Base-by-base conservation (phyloP, 2,888 invertebrate genomes). In the Cosmorhoe ocellata region DNA sequence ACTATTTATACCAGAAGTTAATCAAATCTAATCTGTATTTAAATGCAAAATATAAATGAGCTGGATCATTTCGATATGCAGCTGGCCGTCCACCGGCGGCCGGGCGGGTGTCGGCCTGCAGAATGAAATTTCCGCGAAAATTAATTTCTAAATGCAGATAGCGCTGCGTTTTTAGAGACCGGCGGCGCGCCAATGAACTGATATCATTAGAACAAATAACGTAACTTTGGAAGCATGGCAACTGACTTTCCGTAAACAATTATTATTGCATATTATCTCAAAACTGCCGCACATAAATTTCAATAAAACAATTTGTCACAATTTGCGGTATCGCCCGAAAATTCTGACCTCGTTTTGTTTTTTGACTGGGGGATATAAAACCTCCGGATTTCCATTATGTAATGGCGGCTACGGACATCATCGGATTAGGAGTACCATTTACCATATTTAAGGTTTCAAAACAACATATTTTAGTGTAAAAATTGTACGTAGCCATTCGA, bases 241-340 rank as follows among this genome's bases (percentile, higher is more conserved):
- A 18, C 18, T 18, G 76, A 74, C 79, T 76, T 75, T 77, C 78
- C 74, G 74, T 79, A 78, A 18, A 18, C 2, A 3, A 4, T 18
- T 4, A 18, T 3, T 18, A 18, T 3, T 18, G 4, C 18, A 18
- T 3, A 83, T 84, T 86, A 77, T 80, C 81, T 80, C 79, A 84
- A 86, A 83, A 84, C 80, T 80, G 81, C 77, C 75, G 79, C 76
- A 82, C 83, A 83, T 84, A 82, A 85, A 86, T 85, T 85, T 83
- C 83, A 80, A 84, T 83, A 84, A 84, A 75, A 81, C 78, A 81
- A 84, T 85, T 84, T 83, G 81, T 82, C 80, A 82, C 80, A 81
- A 80, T 81, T 82, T 83, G 81, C 70, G 82, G 80, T 65, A 71
- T 63, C 66, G 61, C 63, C 69, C 41, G 36, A 53, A 61, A 63